Evolutionary conservation across 37 sponge, comb jelly and placozoan genomes (phyloP), one percentile per base, ranked within the genome.

Genomic region (Tethya wilhelma): DNA sequence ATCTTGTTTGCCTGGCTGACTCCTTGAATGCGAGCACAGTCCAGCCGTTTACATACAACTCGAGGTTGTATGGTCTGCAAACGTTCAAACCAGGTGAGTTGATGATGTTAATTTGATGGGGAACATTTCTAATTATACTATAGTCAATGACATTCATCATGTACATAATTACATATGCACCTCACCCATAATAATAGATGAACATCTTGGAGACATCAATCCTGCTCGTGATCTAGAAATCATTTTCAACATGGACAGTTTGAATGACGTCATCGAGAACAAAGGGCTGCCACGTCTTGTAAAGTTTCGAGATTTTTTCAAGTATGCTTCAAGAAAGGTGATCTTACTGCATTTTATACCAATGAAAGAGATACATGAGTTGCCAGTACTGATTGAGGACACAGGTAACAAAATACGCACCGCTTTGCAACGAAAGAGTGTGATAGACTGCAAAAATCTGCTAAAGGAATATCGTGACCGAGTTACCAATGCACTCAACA

Each of bases 21-120:
- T 9, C 5, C 20, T 79, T 64, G 80, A 49, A 66, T 30, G 55
- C 71, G n/a, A 39, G 49, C 3, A 56, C 53, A 1, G 80, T 86
- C 0, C 37, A 73, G 43, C 87, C 87, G 26, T 86, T 79, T 34
- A 86, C 80, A 29, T 49, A 32, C 29, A 73, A 86, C 67, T 86
- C 87, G 19, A 43, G 87, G 34, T 68, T 86, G 29, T 86, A 73
- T 49, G 87, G 87, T 19, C 67, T 86, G 33, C 56, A n/a, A 44
- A 69, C 79, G 34, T 65, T 86, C 23, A 63, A 63, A 37, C 38
- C 74, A 43, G 75, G 75, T 75, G 38, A 23, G 38, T 42, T 12
- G 38, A 33, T 23, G 44, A 67, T 67, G 38, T 67, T 23, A 62
- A 62, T 62, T 26, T n/a, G 64, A 9, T n/a, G 64, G 8, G 64